These are phyloP conservation scores for Lymantria dispar DNA, from an alignment of 2,888 invertebrate species.

Conservation along the genomic window DNA sequence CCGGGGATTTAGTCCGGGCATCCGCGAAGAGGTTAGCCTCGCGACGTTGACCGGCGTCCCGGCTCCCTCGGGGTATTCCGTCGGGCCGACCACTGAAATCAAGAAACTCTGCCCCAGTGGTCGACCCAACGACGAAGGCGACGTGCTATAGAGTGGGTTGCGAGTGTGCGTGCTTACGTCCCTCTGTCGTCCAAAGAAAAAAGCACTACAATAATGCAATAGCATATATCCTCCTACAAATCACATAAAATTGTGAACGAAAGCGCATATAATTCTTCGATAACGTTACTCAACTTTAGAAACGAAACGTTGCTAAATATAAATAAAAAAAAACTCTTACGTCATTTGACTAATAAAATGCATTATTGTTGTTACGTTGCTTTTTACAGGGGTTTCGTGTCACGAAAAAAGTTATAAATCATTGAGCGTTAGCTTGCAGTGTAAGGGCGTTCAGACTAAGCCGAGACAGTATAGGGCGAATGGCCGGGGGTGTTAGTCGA, in stretches of 20 bases:
- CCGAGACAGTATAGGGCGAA: constrained; percentile 61
- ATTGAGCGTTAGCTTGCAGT: constrained; percentile 46
- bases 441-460: constrained; percentile 17
- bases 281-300: constrained; percentile 25
- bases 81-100: no score
- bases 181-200: no score
- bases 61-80: no score
- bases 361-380: constrained; percentile 54
- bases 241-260: background rate
- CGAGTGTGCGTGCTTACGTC: no score
- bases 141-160: no score
- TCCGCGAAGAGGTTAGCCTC: no score
- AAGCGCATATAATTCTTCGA: constrained; percentile 9
- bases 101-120: no score
- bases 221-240: no score
- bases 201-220: no score
- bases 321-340: constrained; percentile 45
- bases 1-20: no score
- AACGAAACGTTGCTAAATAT: constrained; percentile 23
- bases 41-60: no score
- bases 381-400: constrained; percentile 58
- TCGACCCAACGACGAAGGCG: no score
- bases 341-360: constrained; percentile 52
- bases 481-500: constrained; percentile 52
- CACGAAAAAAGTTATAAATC: constrained; percentile 69